Evolutionary conservation across 2,113 vertebrate species (phyloP).

Genomic region (Parus major): DNA sequence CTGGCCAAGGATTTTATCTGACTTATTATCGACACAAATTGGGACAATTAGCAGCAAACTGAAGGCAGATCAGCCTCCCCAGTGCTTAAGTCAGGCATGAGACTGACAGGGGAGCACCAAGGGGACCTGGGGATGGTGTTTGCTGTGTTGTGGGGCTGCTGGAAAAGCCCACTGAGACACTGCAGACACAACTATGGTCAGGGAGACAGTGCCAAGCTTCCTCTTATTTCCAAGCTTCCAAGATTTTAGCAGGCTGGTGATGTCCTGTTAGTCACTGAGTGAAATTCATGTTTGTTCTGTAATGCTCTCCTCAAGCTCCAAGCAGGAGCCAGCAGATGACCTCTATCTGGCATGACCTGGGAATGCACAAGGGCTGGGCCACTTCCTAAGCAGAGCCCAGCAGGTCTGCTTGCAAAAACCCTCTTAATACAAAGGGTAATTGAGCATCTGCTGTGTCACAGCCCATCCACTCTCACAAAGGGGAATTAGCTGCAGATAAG

Average conservation of each 20-base stretch:
- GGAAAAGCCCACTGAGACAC: not conserved
- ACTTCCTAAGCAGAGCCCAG: not conserved
- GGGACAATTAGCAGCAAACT: not conserved
- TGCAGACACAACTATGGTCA: not conserved
- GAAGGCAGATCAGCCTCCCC: not conserved
- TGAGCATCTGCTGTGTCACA: not conserved
- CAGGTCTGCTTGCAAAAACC: not conserved
- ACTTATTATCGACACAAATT: not conserved
- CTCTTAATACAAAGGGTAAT: not conserved
- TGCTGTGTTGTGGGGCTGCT: not conserved
- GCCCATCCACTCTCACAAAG: not conserved
- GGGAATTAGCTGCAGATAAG: not conserved
- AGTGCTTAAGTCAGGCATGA: not conserved
- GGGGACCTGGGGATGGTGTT: not conserved
- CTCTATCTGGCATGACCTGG: not conserved
- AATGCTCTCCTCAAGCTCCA: not conserved
- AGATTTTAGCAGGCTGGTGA: not conserved
- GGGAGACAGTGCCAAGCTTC: rapidly evolving
- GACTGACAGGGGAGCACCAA: not conserved
- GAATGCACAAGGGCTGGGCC: not conserved
- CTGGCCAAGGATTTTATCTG: not conserved
- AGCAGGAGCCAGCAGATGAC: not conserved
- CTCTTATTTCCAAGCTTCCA: not conserved
- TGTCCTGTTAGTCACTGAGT: not conserved
- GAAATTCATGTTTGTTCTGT: not conserved